A percentile compares a stretch with the other conserved stretches of the same genome.
phyloP scores from a whole-genome alignment of 1,140 invertebrate genomes.

The Eumeta japonica region DNA sequence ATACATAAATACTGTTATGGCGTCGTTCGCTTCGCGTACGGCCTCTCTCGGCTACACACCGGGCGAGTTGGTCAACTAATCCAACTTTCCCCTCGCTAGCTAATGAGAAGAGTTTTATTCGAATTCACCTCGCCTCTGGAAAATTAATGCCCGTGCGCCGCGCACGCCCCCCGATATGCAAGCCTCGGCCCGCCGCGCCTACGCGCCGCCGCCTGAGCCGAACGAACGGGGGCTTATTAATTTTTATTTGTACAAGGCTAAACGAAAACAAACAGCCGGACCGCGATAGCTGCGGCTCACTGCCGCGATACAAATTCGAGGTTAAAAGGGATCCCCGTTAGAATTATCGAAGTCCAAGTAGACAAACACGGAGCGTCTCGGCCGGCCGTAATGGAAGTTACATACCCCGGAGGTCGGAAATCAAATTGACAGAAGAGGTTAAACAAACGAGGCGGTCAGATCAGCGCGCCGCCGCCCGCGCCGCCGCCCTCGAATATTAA shows the following conservation, averaged over 20 bases:
- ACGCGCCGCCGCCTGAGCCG: neutral
- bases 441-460: conserved; percentile 51
- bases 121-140: conserved; percentile 33
- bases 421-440: conserved; percentile 57
- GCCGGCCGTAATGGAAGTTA: conserved; percentile 53
- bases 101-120: conserved; percentile 56
- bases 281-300: too few species aligned
- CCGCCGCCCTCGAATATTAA: conserved; percentile 51
- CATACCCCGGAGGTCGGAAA: conserved; percentile 51
- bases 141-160: too few species aligned
- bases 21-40: too few species aligned
- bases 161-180: too few species aligned
- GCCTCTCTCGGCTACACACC: neutral
- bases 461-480: too few species aligned
- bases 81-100: conserved; percentile 50
- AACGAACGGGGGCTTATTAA: neutral
- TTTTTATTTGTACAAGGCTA: neutral
- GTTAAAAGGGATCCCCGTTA: neutral
- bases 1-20: too few species aligned
- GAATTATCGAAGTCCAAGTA: conserved; percentile 30
- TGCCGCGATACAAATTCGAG: neutral
- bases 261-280: too few species aligned
- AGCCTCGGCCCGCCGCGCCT: too few species aligned
- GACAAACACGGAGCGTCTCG: conserved; percentile 42
- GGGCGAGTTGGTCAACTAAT: conserved; percentile 51